Evolutionary conservation across 2,113 vertebrate genomes (phyloP).

Genomic region (Poeciliopsis retropinna): DNA sequence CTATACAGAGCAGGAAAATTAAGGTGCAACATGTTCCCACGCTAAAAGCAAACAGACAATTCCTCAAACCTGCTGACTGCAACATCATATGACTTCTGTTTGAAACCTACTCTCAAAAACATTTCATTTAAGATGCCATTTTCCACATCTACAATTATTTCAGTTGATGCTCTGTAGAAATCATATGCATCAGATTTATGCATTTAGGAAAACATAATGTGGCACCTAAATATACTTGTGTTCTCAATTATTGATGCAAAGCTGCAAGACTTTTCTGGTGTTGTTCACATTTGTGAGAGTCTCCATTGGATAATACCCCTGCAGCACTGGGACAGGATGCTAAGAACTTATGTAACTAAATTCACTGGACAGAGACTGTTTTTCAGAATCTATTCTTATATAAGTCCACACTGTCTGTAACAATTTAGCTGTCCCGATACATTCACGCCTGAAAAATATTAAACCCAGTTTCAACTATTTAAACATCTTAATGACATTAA

Average conservation of each 20-base stretch:
- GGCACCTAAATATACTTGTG: background rate
- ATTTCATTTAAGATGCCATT: no score
- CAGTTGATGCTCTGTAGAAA: background rate
- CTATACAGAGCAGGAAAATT: background rate
- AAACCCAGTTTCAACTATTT: background rate
- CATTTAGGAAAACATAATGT: background rate
- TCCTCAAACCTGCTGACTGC: background rate
- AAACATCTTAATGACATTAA: no score
- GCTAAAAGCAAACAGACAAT: background rate
- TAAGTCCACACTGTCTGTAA: constrained; percentile 40
- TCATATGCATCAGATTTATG: background rate
- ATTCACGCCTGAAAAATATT: constrained; percentile 1
- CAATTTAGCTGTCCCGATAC: constrained; percentile 27
- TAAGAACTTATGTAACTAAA: constrained; percentile 60
- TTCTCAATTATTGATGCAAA: background rate
- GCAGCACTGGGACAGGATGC: constrained; percentile 30
- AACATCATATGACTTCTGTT: background rate
- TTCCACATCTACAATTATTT: no score
- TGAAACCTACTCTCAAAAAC: no score
- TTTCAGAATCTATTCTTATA: constrained; percentile 52
- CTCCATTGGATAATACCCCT: constrained; percentile 13
- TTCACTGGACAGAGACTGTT: constrained; percentile 48
- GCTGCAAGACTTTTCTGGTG: background rate
- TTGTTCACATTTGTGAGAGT: background rate
- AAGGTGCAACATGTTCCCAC: background rate